Base-by-base conservation (phyloP, 2,888 invertebrate species). In the Ennomos quercinarius region DNA sequence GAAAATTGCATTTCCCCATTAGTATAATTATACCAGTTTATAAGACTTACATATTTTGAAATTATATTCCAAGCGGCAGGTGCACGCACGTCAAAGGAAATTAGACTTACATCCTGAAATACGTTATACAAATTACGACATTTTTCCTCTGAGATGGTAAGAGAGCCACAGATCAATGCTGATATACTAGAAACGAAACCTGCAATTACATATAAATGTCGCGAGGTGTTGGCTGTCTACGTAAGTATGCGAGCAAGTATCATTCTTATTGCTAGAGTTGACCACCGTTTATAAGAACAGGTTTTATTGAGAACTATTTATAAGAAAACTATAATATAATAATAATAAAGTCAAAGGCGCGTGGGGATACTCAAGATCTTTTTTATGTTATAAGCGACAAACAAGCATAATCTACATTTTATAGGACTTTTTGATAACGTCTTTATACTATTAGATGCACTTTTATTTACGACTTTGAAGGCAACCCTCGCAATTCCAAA, bases 151-250 rank as follows among this genome's bases (percentile, higher is more conserved):
- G 36, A 51, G 34, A n/a, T 17, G 12, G 12, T 48, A 34, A 42
- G 17, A 9, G 63, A 60, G 60, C 11, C 39, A 49, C 44, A 52
- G 62, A 70, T 67, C 68, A 68, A 61, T 54, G 63, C 58, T 62
- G 39, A 62, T 52, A 51, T 51, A 53, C 45, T 52, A 46, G 37
- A 54, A 43, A 62, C 54, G 67, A 61, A 73, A 67, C 73, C 74
- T 37, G 64, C 74, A 84, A 88, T 87, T 87, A 87, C 66, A 70
- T 70, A 81, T 82, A 82, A 85, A 84, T 83, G 84, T 86, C 83
- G 81, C 70, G 68, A 81, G 79, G 82, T 81, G 84, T 83, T 81
- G 76, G 65, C 59, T 68, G 57, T 49, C 50, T 46, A 42, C 56
- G 38, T 68, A 66, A 66, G 43, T 63, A 53, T 45, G 59, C 51